Base-by-base conservation (phyloP, 1,140 invertebrate species). In the Pantala flavescens region DNA sequence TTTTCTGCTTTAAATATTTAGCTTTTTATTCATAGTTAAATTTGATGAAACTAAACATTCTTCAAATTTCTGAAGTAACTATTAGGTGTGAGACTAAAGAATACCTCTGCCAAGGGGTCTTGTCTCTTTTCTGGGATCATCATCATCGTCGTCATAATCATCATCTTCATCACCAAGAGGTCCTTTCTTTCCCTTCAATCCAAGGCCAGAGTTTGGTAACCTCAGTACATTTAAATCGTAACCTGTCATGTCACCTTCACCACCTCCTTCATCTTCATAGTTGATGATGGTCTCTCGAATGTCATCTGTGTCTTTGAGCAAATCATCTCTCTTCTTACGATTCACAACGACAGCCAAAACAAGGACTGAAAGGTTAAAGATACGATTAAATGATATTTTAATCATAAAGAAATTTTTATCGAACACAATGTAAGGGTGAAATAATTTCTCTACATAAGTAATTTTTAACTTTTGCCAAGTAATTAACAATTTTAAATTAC, bases 221-320 rank as follows among this genome's bases (percentile, higher is more conserved):
- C 93, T 84, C 0, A 98, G 85, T n/a, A 96, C 93, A 77, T 91
- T 94, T 23, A 98, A 86, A 81, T 98, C 96, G 81, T 95, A 98
- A 9, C 92, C 93, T 0, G 95, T 93, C 82, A 88, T 87, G 80
- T 98, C 96, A 19, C 94, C 93, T 83, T 98, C 96, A 78, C 96
- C 96, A 79, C 94, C 96, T 49, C 96, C 96, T 84, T 98, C 96
- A 79, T 98, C 97, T 82, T 97, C 94, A 80, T 98, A 98, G 79
- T 94, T 94, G 76, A 98, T 97, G 76, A 98, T 98, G 79, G 96
- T 98, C 83, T 98, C 96, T 76, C 96, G 85, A 43, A 98, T 96
- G 81, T 98, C 97, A 81, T 98, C 96, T 78, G 95, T 90, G 80
- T 98, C 95, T 80, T 97, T 97, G 43, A 94, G 90, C 78, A 91